Evolutionary conservation across 2,797 vertebrate genomes (phyloP).

Genomic region (Sternarchorhynchus goeldii): DNA sequence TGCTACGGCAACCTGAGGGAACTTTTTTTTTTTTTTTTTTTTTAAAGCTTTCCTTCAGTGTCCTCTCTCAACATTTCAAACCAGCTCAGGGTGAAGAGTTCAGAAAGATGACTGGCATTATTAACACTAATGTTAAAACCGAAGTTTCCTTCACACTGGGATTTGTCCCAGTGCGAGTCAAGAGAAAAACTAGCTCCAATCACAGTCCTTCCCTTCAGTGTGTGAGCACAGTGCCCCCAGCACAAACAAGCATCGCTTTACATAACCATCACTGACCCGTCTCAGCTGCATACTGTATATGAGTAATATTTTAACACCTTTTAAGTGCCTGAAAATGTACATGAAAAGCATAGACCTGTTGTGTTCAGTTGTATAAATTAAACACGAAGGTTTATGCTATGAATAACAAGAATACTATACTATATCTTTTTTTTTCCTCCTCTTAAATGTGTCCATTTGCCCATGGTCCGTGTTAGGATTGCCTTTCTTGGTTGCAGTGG

Average conservation of each 20-base stretch:
- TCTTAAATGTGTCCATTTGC: no score
- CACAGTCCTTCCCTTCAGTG: not conserved
- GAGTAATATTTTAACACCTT: not conserved
- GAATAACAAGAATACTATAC: not conserved
- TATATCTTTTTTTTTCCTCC: no score
- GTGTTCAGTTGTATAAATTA: not conserved
- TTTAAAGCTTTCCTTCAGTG: not conserved
- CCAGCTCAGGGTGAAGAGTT: not conserved
- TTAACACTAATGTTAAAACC: not conserved
- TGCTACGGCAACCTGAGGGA: constrained; percentile 35
- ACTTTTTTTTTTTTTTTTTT: not conserved
- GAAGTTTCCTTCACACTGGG: not conserved
- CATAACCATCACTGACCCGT: not conserved
- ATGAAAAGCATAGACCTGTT: not conserved
- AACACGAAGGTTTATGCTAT: not conserved
- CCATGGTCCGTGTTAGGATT: not conserved
- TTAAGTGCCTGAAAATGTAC: no score
- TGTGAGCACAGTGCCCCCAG: not conserved
- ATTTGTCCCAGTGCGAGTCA: not conserved
- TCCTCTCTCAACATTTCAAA: constrained; percentile 1
- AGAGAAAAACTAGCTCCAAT: not conserved
- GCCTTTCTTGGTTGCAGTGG: not conserved
- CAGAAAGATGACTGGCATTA: not conserved
- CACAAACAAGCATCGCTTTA: constrained; percentile 1
- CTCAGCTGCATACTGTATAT: not conserved